Base-by-base conservation (phyloP, 2,797 vertebrate species). In the Taenioides sp. region DNA sequence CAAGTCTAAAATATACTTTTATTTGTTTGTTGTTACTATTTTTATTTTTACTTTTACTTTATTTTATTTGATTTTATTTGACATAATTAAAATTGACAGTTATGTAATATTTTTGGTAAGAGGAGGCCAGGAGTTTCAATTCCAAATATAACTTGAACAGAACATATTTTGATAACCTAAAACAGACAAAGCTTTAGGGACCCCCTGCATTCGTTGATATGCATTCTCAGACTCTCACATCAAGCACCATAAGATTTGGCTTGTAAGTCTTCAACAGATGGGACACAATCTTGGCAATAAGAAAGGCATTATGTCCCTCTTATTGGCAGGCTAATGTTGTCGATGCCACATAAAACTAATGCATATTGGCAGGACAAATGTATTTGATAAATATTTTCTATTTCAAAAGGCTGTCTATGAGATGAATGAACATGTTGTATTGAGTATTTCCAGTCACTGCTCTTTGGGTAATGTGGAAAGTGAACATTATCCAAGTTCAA, bases 401-500 rank as follows among this genome's bases (percentile, higher is more conserved):
- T 84, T 78, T 74, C 18, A 74, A 31, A 64, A 58, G 62, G 23
- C 77, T 43, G 31, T 59, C 50, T 22, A 3, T 58, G 31, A 17
- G 67, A 52, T 65, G 72, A 74, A 73, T 65, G 18, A 23, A 18
- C 5, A 25, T 5, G 7, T 37, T 16, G 1, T 65, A 49, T 65
- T 65, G 40, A 65, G 18, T 6, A 77, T 80, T 74, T 86, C 68
- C 73, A 79, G 71, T 73, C 5, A 20, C 71, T 67, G 28, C 43
- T 47, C 63, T 65, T 49, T 17, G 14, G n/a, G 10, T 25, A 14
- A 27, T 49, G 67, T 66, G 72, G 79, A 82, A 84, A 81, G 55
- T 79, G 66, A 75, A 82, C 18, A 34, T 69, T n/a, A 52, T 84
- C 72, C 75, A 86, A 43, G 34, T 40, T 71, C 0, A 58, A 63